These are phyloP conservation scores for Dreissena rostriformis DNA, from an alignment of 1,140 invertebrate genomes.

Conservation along the genomic window DNA sequence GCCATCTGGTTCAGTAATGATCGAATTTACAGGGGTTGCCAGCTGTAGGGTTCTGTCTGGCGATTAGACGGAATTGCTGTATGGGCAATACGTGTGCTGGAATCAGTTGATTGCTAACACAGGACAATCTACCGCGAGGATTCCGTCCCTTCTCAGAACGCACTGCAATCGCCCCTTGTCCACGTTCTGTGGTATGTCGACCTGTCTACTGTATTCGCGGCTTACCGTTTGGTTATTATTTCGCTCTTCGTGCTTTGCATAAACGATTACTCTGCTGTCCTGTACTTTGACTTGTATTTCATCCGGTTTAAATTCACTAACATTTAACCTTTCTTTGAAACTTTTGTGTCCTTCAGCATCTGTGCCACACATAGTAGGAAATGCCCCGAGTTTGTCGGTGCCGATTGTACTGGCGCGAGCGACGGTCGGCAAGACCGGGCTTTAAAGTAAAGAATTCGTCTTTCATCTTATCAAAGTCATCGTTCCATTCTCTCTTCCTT, in stretches of 20 bases:
- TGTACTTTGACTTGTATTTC: constrained; percentile 79
- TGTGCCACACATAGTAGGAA: constrained; percentile 71
- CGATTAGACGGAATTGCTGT: constrained; percentile 52
- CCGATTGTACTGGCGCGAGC: constrained; percentile 52
- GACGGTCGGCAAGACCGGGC: constrained; percentile 69
- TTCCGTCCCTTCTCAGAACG: constrained; percentile 78
- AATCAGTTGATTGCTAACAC: constrained; percentile 61
- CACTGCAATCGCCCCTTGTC: constrained; percentile 76
- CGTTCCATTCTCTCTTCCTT: constrained; percentile 77
- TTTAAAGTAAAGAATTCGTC: constrained; percentile 79
- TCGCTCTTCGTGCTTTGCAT: constrained; percentile 76
- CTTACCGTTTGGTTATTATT: constrained; percentile 72
- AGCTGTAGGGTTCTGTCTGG: constrained; percentile 61
- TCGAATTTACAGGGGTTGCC: constrained; percentile 75
- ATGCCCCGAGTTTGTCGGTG: constrained; percentile 65
- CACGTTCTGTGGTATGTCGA: constrained; percentile 78
- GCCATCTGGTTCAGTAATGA: constrained; percentile 77
- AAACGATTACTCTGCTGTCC: constrained; percentile 75
- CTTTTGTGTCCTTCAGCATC: constrained; percentile 71
- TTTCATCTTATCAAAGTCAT: constrained; percentile 78
- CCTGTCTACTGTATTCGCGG: constrained; percentile 78
- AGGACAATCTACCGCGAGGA: constrained; percentile 76
- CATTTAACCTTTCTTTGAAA: constrained; percentile 79
- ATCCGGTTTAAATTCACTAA: constrained; percentile 78
- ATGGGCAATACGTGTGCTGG: constrained; percentile 65